Evolutionary conservation across 2,797 vertebrate genomes (phyloP).

Genomic region (Dicrostonyx torquatus): DNA sequence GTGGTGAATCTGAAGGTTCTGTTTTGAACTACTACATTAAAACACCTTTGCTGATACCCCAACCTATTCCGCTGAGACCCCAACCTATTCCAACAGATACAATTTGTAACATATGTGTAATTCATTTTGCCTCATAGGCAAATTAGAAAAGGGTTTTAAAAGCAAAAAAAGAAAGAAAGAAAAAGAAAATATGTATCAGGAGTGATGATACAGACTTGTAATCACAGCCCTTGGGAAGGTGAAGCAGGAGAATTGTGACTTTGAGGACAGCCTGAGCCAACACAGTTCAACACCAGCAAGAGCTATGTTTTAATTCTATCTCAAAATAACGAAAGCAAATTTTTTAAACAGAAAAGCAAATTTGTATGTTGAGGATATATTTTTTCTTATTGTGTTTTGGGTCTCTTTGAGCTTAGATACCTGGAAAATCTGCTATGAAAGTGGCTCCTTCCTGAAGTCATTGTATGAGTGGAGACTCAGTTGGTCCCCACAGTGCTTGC

Average conservation of each 20-base stretch:
- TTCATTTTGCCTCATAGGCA: conserved; percentile 47
- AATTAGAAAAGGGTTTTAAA: conserved; percentile 27
- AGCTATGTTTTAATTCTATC: background rate
- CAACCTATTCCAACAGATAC: conserved; percentile 12
- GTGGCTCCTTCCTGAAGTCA: conserved; percentile 38
- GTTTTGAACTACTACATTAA: background rate
- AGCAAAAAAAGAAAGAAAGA: background rate
- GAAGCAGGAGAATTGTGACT: background rate
- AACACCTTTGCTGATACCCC: conserved; percentile 52
- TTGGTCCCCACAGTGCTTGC: conserved; percentile 50
- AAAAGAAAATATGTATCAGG: background rate
- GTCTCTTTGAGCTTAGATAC: conserved; percentile 34
- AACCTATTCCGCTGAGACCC: conserved; percentile 12
- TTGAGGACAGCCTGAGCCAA: background rate
- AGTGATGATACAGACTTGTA: background rate
- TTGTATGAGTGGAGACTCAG: conserved; percentile 49
- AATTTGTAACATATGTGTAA: background rate
- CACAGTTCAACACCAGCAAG: background rate
- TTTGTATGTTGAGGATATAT: background rate
- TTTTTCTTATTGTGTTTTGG: conserved; percentile 1
- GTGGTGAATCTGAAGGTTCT: background rate
- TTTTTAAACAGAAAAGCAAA: background rate
- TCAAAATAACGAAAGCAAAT: background rate
- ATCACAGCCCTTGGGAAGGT: background rate
- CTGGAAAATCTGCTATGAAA: conserved; percentile 32